Evolutionary conservation across 2,888 invertebrate genomes (phyloP).

Genomic region (Notodonta dromedarius): DNA sequence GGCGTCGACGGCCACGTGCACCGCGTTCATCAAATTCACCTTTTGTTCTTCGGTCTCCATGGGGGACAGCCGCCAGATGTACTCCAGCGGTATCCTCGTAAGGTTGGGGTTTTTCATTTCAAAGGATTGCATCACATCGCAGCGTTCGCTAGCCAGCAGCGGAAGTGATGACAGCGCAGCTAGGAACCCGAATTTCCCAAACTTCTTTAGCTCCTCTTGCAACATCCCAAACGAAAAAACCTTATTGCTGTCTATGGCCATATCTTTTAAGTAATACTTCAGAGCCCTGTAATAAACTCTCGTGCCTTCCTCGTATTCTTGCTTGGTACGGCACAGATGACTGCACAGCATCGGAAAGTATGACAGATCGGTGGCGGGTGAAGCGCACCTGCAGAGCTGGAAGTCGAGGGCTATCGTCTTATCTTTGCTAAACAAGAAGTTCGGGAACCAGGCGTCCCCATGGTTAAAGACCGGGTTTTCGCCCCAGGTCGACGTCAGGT

Average conservation of each 20-base stretch:
- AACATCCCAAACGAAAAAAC: constrained; percentile 47
- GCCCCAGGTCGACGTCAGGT: constrained; percentile 35
- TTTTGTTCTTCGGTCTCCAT: constrained; percentile 48
- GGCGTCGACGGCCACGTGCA: constrained; percentile 54
- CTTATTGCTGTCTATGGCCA: constrained; percentile 46
- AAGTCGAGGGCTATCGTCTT: constrained; percentile 57
- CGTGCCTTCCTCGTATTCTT: constrained; percentile 50
- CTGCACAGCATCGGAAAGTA: constrained; percentile 49
- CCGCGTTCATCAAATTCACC: constrained; percentile 47
- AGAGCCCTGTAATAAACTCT: constrained; percentile 49
- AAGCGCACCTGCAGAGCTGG: constrained; percentile 54
- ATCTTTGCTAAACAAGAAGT: constrained; percentile 52
- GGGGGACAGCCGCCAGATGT: constrained; percentile 55
- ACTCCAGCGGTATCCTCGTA: constrained; percentile 53
- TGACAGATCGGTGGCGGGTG: constrained; percentile 53
- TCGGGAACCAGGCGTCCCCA: constrained; percentile 62
- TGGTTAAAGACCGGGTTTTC: constrained; percentile 53
- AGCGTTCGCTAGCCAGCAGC: constrained; percentile 48
- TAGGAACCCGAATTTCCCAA: constrained; percentile 54
- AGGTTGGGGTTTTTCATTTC: constrained; percentile 35
- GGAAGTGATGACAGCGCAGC: constrained; percentile 52
- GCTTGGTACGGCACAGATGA: constrained; percentile 37
- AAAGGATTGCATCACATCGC: constrained; percentile 44
- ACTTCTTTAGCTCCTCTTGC: constrained; percentile 50
- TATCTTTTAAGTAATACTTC: constrained; percentile 52